Evolutionary conservation across 2,888 invertebrate species (phyloP).

Genomic region (Plebejus anna): DNA sequence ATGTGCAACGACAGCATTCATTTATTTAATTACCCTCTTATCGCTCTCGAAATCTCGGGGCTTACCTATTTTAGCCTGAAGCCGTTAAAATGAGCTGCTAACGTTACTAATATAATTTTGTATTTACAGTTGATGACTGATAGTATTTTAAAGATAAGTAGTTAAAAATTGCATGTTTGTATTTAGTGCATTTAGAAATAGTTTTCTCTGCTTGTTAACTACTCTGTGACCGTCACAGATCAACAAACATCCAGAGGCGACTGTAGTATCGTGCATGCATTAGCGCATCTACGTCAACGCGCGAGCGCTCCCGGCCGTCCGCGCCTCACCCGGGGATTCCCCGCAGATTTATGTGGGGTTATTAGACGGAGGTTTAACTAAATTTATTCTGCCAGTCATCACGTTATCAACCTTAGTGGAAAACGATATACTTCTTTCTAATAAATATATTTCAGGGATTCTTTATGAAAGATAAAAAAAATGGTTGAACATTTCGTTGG

Average conservation of each 20-base stretch:
- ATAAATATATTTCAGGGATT: not conserved
- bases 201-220: not conserved
- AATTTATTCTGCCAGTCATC: slow-evolving; percentile 16
- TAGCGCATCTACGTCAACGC: not conserved
- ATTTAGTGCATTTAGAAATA: not conserved
- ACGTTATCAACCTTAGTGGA: slow-evolving; percentile 6
- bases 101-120: not conserved
- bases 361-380: not conserved
- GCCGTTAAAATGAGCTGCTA: not conserved
- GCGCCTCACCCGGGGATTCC: not conserved
- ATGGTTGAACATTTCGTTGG: no score
- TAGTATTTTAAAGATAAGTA: not conserved
- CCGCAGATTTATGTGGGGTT: slow-evolving; percentile 14
- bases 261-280: not conserved
- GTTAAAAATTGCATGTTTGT: not conserved
- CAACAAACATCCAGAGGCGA: not conserved
- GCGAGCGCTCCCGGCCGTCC: not conserved
- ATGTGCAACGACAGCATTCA: not conserved
- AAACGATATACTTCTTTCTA: not conserved
- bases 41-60: not conserved
- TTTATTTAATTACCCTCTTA: not conserved
- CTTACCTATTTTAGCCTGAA: not conserved
- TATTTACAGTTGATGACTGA: not conserved
- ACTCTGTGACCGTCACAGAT: not conserved
- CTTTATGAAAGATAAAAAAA: no score